Conservation (phyloP, 2,888 invertebrate genomes). For the Conus canariensis region DNA sequence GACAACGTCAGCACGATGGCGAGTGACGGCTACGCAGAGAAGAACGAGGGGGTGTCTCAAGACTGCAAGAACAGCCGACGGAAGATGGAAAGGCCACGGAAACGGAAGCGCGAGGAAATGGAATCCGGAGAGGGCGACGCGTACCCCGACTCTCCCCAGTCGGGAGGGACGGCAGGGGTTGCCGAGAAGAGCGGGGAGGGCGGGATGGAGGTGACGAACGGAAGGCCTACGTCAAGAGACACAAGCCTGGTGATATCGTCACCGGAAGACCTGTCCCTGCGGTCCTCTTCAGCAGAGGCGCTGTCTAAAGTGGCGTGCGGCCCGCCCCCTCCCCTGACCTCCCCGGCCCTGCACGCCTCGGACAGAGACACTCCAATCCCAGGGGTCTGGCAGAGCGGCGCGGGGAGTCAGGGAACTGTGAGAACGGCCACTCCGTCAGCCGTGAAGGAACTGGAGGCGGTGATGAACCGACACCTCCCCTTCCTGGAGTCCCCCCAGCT, state of each 20-base stretch:
- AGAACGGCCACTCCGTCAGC: slow-evolving; percentile 78
- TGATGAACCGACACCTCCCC: slow-evolving; percentile 95
- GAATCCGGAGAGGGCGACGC: slow-evolving; percentile 39
- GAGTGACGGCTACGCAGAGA: slow-evolving; percentile 29
- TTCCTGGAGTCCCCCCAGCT: slow-evolving; percentile 73
- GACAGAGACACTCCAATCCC: slow-evolving; percentile 24
- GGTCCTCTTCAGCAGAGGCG: neutral
- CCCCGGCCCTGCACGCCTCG: slow-evolving; percentile 15
- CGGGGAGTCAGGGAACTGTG: neutral
- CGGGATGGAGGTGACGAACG: neutral
- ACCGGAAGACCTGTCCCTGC: slow-evolving; percentile 49
- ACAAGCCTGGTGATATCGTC: slow-evolving; percentile 22
- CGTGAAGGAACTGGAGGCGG: slow-evolving; percentile 95
- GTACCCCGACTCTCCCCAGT: neutral
- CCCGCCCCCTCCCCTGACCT: neutral
- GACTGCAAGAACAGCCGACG: slow-evolving; percentile 74
- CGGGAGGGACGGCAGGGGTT: neutral
- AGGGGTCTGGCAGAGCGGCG: neutral
- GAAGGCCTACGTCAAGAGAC: slow-evolving; percentile 27
- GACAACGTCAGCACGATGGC: slow-evolving; percentile 17
- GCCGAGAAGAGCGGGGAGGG: neutral
- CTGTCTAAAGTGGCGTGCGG: slow-evolving; percentile 7
- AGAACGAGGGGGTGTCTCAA: slow-evolving; percentile 25
- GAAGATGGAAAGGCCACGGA: slow-evolving; percentile 76
- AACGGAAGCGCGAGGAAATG: slow-evolving; percentile 66